phyloP scores from a whole-genome alignment of 2,797 vertebrate genomes.

The Aselliscus stoliczkanus region DNA sequence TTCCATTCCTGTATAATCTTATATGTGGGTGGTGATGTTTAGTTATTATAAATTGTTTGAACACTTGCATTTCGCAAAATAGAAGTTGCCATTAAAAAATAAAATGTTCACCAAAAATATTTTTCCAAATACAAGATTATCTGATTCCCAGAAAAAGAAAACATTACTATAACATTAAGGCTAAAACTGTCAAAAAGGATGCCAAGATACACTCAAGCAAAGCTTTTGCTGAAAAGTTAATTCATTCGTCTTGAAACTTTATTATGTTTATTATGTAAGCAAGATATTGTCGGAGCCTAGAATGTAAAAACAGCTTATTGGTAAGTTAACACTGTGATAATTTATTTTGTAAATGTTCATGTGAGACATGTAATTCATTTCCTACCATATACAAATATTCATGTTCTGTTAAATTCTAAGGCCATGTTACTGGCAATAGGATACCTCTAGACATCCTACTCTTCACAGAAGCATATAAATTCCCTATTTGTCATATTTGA shows the following conservation, averaged over 20 bases:
- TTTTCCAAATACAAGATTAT: conserved; percentile 53
- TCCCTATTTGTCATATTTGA: not conserved
- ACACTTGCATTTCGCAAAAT: conserved; percentile 40
- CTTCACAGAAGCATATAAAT: not conserved
- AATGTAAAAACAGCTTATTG: not conserved
- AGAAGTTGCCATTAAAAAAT: conserved; percentile 47
- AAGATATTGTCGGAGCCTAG: not conserved
- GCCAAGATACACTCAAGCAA: conserved; percentile 44
- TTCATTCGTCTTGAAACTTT: conserved; percentile 38
- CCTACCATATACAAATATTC: not conserved
- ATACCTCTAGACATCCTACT: not conserved
- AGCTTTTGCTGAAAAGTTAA: conserved; percentile 34
- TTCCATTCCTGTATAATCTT: conserved; percentile 39
- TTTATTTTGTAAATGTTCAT: not conserved
- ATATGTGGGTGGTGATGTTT: conserved; percentile 25
- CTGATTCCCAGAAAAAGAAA: conserved; percentile 56
- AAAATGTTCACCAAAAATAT: conserved; percentile 35
- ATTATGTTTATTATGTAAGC: not conserved
- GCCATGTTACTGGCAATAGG: not conserved
- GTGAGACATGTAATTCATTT: not conserved
- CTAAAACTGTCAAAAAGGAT: conserved; percentile 23
- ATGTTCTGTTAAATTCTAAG: not conserved
- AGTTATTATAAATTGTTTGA: conserved; percentile 57
- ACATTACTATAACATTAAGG: conserved; percentile 27
- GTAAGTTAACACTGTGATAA: not conserved